These are phyloP conservation scores for Palythoa caribaeorum DNA, from an alignment of 92 coral and sea anemone species.

Conservation along the genomic window DNA sequence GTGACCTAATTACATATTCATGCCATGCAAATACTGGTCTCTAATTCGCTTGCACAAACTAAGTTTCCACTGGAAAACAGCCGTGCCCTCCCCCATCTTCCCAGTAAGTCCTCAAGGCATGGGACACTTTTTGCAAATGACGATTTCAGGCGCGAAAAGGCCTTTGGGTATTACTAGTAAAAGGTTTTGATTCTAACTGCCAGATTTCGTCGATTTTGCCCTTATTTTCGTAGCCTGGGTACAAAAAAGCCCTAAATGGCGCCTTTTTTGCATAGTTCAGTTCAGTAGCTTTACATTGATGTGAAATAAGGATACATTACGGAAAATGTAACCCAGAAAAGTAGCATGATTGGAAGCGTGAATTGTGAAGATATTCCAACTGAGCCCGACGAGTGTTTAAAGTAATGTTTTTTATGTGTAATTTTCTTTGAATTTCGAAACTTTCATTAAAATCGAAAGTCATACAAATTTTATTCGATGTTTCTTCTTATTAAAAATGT, in stretches of 20 bases:
- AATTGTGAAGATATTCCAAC: background rate
- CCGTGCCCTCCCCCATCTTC: background rate
- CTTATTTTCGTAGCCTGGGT: background rate
- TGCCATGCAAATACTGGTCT: too few species aligned
- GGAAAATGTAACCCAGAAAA: too few species aligned
- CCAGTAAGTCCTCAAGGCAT: background rate
- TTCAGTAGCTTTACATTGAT: too few species aligned
- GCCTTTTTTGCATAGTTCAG: too few species aligned
- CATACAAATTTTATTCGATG: constrained; percentile 36
- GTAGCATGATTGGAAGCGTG: background rate
- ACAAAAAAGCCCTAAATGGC: background rate
- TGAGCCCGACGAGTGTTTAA: background rate
- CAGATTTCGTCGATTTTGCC: background rate
- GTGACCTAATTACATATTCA: too few species aligned
- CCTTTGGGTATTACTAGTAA: background rate
- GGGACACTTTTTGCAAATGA: background rate
- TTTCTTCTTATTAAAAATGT: constrained; percentile 25
- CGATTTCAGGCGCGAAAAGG: background rate
- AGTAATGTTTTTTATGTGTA: background rate
- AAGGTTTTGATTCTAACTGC: background rate
- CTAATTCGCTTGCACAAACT: background rate
- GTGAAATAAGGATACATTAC: too few species aligned
- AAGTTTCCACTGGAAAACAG: background rate
- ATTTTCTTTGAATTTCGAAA: background rate
- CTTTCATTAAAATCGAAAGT: constrained; percentile 46